phyloP scores from a whole-genome alignment of 2,797 vertebrate genomes.

The Mareca strepera region DNA sequence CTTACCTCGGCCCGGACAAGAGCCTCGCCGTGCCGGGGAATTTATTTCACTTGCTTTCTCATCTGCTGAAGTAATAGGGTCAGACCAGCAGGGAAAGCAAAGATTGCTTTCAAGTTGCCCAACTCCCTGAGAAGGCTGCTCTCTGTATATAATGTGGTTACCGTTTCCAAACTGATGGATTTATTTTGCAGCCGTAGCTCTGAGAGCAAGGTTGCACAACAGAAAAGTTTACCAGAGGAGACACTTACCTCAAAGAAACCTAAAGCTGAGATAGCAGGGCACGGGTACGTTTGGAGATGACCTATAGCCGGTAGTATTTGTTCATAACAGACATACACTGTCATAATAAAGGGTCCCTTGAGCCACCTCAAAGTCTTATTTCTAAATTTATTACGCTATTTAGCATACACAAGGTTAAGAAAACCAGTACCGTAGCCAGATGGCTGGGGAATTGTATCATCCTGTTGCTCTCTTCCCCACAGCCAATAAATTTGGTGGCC shows the following conservation, averaged over 20 bases:
- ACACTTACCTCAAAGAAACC: background rate
- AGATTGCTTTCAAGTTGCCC: constrained; percentile 36
- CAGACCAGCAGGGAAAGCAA: constrained; percentile 34
- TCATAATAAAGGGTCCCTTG: constrained; percentile 39
- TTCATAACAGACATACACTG: constrained; percentile 11
- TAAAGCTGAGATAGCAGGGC: background rate
- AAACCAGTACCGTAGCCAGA: constrained; percentile 49
- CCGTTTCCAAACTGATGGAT: background rate
- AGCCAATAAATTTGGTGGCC: constrained; percentile 51
- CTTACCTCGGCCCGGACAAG: background rate
- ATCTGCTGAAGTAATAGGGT: constrained; percentile 50
- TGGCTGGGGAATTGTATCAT: constrained; percentile 60
- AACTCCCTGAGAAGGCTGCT: constrained; percentile 4
- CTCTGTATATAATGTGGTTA: background rate
- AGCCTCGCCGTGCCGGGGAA: background rate
- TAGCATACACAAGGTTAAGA: constrained; percentile 62
- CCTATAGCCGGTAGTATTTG: constrained; percentile 16
- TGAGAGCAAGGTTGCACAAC: background rate
- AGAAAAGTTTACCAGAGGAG: background rate
- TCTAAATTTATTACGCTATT: constrained; percentile 53
- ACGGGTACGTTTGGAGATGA: background rate
- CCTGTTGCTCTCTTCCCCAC: constrained; percentile 1
- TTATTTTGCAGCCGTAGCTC: background rate
- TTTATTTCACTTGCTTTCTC: constrained; percentile 24
- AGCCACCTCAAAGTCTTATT: constrained; percentile 46